Base-by-base conservation (phyloP, 2,797 vertebrate species). In the Micromesistius poutassou region DNA sequence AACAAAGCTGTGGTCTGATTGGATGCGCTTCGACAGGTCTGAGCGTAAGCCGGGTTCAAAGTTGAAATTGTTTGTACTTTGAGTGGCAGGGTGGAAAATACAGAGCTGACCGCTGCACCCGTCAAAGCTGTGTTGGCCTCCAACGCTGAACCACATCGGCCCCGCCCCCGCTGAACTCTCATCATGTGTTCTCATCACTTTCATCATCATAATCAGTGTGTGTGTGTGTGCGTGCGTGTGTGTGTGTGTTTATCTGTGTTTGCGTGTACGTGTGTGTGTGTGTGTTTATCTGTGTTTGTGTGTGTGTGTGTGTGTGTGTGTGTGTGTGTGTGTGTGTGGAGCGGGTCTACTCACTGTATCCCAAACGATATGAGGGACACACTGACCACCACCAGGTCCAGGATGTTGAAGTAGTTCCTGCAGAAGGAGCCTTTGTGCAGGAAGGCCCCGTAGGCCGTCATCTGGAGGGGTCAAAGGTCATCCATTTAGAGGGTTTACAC, bases 361-460 rank as follows among this genome's bases (percentile, higher is more conserved):
- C 97, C 97, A 83, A 97, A 99, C 81, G 98, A 99, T 94, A 99
- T 98, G 95, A 99, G 97, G 55, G 98, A 99, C 86, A 99, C 98
- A 76, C 97, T 98, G 94, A 99, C 98, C 88, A 99, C 98, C 89
- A 99, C 94, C 90, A 99, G 94, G 91, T 99, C 98, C 85, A 99
- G 84, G 88, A 99, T 99, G 93, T 99, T 99, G 93, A 99, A 99
- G 88, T 98, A 99, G 91, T 98, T 99, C 81, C 98, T 95, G 92
- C 98, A 99, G 92, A 99, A 99, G 78, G 98, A 99, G 82, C 98
- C 98, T 92, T 97, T 98, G 87, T 99, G 98, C 77, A 99, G 92
- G 90, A 99, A 98, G 74, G 98, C 98, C 85, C 98, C 98, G 0
- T 99, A 99, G 0, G 98, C 97, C 0, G 98, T 99, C 98, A 99